These are phyloP conservation scores for Eupelmus urozonus DNA, from an alignment of 2,888 invertebrate genomes.

Conservation along the genomic window DNA sequence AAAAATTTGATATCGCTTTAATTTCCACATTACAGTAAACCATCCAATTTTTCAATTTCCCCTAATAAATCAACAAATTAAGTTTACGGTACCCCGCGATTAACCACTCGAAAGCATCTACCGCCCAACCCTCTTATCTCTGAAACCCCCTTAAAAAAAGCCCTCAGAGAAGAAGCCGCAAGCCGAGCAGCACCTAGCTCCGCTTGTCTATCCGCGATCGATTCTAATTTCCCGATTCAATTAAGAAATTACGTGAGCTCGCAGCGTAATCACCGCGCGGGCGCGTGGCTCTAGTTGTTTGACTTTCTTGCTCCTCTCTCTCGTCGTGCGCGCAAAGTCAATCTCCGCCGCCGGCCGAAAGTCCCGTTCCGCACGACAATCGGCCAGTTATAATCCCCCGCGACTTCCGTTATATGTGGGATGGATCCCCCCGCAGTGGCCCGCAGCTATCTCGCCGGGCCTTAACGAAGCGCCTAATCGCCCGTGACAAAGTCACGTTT, in stretches of 20 bases:
- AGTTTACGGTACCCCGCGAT: too few relatives aligned
- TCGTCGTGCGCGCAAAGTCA: constrained; percentile 10
- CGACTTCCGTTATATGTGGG: constrained; percentile 40
- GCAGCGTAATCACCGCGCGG: not conserved
- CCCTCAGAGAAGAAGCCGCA: too few relatives aligned
- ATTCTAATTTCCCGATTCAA: constrained; percentile 50
- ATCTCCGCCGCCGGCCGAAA: constrained; percentile 20
- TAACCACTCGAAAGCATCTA: not conserved
- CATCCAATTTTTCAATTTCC: too few relatives aligned
- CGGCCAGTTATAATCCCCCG: constrained; percentile 48
- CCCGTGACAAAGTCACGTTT: constrained; percentile 63
- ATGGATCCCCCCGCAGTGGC: not conserved
- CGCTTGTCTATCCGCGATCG: constrained; percentile 22
- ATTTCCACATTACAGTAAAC: too few relatives aligned
- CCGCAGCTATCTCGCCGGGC: not conserved
- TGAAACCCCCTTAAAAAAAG: too few relatives aligned
- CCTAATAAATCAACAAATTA: too few relatives aligned
- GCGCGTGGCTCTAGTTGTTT: not conserved
- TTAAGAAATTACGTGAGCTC: constrained; percentile 53
- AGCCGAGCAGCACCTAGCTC: too few relatives aligned
- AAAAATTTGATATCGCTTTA: too few relatives aligned
- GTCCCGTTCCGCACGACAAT: constrained; percentile 50
- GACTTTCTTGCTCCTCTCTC: not conserved
- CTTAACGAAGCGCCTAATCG: constrained; percentile 63
- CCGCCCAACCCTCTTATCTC: too few relatives aligned